Conservation (phyloP, 2,888 invertebrate species). For the Rotaria macrura region DNA sequence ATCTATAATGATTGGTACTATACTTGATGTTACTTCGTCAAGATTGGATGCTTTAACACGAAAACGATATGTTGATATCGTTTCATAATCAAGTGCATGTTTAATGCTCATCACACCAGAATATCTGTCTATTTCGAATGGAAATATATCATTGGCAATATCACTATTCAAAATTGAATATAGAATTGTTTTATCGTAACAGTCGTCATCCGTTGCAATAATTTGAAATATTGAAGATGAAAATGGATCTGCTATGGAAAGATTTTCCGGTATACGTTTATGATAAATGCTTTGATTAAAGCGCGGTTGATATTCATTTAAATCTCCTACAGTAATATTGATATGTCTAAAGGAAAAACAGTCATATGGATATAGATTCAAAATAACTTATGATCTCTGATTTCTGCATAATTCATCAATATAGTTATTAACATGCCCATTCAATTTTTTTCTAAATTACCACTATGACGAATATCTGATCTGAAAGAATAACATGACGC, state of each 20-base stretch:
- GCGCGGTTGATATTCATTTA: conserved; percentile 1
- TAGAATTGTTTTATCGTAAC: background rate
- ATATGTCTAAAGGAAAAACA: background rate
- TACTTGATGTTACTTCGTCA: background rate
- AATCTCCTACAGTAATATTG: conserved; percentile 15
- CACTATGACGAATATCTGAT: no score
- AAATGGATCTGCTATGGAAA: background rate
- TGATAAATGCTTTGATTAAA: background rate
- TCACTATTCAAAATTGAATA: background rate
- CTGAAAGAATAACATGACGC: no score
- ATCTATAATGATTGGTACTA: background rate
- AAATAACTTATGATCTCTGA: no score
- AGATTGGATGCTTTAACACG: conserved; percentile 23
- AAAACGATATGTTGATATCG: conserved; percentile 25
- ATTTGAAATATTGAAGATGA: background rate
- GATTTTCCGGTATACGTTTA: background rate
- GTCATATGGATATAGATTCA: no score
- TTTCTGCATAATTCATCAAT: no score
- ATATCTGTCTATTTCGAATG: conserved; percentile 27
- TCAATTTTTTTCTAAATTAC: no score
- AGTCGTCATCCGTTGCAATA: background rate
- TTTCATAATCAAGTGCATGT: conserved; percentile 26
- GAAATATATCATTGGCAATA: background rate
- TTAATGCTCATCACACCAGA: conserved; percentile 24
- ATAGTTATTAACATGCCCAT: no score